phyloP scores from a whole-genome alignment of 2,797 vertebrate species.

The Hyperoplus lanceolatus region DNA sequence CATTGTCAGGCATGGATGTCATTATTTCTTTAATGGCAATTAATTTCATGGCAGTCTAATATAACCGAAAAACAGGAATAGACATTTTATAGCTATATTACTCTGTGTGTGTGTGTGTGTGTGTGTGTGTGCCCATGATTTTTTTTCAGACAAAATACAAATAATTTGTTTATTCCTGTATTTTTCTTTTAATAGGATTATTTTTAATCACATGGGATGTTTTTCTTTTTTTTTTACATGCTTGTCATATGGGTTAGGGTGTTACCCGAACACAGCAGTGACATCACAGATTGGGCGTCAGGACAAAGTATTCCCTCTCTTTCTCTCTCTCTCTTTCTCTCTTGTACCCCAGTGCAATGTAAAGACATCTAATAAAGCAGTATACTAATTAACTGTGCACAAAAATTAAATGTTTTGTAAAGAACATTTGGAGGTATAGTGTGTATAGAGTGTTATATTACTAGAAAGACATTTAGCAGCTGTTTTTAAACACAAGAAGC shows the following conservation, averaged over 20 bases:
- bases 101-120: too few relatives aligned
- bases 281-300: constrained; percentile 61
- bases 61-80: not conserved
- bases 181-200: constrained; percentile 9
- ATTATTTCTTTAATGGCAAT: constrained; percentile 5
- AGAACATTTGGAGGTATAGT: constrained; percentile 1
- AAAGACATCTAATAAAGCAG: not conserved
- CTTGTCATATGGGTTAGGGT: constrained; percentile 8
- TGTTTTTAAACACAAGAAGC: not conserved
- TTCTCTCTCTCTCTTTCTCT: constrained; percentile 31
- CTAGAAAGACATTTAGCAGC: not conserved
- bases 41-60: not conserved
- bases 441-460: not conserved
- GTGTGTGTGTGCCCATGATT: too few relatives aligned
- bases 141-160: too few relatives aligned
- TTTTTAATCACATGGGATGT: not conserved
- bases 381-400: not conserved
- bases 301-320: constrained; percentile 43
- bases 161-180: not conserved
- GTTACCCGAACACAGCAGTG: constrained; percentile 46
- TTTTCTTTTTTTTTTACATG: too few relatives aligned
- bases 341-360: constrained; percentile 12
- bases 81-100: not conserved
- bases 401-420: constrained; percentile 15
- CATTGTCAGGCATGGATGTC: not conserved